Evolutionary conservation across 2,797 vertebrate genomes (phyloP).

Genomic region (Cirrhinus mrigala): DNA sequence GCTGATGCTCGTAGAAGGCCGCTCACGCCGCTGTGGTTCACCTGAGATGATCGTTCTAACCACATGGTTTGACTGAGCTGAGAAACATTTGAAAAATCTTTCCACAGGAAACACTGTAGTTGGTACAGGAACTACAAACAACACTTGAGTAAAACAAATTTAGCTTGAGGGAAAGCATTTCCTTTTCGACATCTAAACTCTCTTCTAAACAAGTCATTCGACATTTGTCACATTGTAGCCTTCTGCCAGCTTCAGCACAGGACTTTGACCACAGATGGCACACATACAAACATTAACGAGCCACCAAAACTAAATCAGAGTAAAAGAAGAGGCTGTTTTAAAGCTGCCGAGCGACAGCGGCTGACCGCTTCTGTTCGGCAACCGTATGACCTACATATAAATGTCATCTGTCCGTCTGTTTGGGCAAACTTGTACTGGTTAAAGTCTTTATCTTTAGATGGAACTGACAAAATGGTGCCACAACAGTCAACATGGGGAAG

Average conservation of each 20-base stretch:
- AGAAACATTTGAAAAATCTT: conserved; percentile 43
- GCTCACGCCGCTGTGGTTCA: neutral
- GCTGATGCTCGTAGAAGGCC: neutral
- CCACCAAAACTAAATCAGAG: neutral
- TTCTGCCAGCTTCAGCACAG: neutral
- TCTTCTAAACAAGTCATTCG: neutral
- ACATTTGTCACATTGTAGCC: conserved; percentile 3
- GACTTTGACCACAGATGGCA: conserved; percentile 4
- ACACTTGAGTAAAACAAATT: conserved; percentile 4
- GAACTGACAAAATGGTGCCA: conserved; percentile 21
- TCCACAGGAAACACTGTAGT: conserved; percentile 60
- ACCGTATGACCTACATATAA: conserved; percentile 10
- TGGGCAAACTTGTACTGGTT: neutral
- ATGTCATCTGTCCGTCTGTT: conserved; percentile 8
- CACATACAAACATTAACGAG: neutral
- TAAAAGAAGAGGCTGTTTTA: neutral
- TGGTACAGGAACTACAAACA: conserved; percentile 44
- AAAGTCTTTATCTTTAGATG: neutral
- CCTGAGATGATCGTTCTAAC: conserved; percentile 25
- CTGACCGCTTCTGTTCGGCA: neutral
- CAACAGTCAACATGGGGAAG: conserved; percentile 54
- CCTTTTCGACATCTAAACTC: conserved; percentile 37
- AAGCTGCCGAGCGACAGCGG: neutral
- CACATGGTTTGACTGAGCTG: conserved; percentile 38
- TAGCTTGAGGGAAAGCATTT: conserved; percentile 42